These are phyloP conservation scores for Torymus aiolomorphi DNA, from an alignment of 2,888 invertebrate species.

Conservation along the genomic window DNA sequence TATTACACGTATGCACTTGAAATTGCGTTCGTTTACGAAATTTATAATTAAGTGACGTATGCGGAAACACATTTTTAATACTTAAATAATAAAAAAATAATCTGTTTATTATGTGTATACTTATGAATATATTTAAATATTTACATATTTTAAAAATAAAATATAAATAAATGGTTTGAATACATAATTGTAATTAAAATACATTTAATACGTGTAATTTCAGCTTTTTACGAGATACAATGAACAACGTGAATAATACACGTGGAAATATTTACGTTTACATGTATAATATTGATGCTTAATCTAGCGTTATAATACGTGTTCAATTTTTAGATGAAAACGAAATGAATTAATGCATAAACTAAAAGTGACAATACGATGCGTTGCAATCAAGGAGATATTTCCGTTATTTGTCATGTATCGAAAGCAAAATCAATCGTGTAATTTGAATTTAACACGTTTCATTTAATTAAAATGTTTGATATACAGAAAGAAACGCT, in stretches of 20 bases:
- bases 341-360: constrained; percentile 27
- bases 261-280: constrained; percentile 56
- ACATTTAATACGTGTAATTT: constrained; percentile 23
- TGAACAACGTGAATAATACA: constrained; percentile 55
- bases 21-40: too few species aligned
- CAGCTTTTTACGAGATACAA: constrained; percentile 32
- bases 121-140: too few species aligned
- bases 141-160: too few species aligned
- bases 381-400: constrained; percentile 12
- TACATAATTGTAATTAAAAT: not conserved
- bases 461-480: too few species aligned
- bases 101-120: not conserved
- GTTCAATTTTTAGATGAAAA: constrained; percentile 16
- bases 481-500: too few species aligned
- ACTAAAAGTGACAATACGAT: constrained; percentile 21
- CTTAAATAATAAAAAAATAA: not conserved
- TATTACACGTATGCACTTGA: constrained; percentile 25
- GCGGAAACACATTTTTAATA: too few species aligned
- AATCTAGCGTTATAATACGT: constrained; percentile 44
- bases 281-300: constrained; percentile 39
- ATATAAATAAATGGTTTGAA: too few species aligned
- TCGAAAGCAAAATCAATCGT: too few species aligned
- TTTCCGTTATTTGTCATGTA: not conserved
- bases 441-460: too few species aligned
- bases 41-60: too few species aligned